A percentile compares a stretch with the other conserved stretches of the same genome.
Conservation (phyloP, 2,113 vertebrate genomes). For the Datnioides undecimradiatus region DNA sequence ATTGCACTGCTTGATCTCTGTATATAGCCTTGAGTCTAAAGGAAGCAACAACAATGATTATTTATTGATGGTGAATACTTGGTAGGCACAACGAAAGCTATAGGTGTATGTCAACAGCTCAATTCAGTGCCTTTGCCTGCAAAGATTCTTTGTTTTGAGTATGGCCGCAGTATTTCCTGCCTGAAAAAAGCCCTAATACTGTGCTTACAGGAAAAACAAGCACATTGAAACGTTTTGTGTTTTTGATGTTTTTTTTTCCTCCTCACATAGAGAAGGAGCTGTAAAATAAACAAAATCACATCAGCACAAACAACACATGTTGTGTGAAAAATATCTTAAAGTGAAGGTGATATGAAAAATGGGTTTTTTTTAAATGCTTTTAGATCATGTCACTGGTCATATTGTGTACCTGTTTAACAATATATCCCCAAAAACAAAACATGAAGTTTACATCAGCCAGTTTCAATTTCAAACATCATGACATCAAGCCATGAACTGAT, state of each 20-base stretch:
- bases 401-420: too few relatives aligned
- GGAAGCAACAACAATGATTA: constrained; percentile 55
- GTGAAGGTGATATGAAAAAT: too few relatives aligned
- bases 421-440: too few relatives aligned
- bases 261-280: constrained; percentile 12
- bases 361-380: too few relatives aligned
- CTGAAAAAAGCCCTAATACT: neutral
- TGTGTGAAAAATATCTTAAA: constrained; percentile 52
- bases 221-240: neutral
- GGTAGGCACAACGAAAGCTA: constrained; percentile 1
- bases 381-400: too few relatives aligned
- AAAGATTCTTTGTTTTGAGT: neutral
- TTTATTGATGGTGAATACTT: constrained; percentile 54
- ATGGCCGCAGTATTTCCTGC: neutral
- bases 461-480: too few relatives aligned
- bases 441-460: too few relatives aligned
- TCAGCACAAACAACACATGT: constrained; percentile 43
- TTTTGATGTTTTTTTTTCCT: neutral
- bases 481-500: too few relatives aligned
- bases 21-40: constrained; percentile 10
- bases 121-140: neutral
- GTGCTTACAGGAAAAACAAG: neutral
- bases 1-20: constrained; percentile 32
- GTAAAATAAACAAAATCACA: constrained; percentile 49
- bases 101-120: constrained; percentile 1